Evolutionary conservation across 2,113 vertebrate genomes (phyloP).

Genomic region (Apeltes quadracus): DNA sequence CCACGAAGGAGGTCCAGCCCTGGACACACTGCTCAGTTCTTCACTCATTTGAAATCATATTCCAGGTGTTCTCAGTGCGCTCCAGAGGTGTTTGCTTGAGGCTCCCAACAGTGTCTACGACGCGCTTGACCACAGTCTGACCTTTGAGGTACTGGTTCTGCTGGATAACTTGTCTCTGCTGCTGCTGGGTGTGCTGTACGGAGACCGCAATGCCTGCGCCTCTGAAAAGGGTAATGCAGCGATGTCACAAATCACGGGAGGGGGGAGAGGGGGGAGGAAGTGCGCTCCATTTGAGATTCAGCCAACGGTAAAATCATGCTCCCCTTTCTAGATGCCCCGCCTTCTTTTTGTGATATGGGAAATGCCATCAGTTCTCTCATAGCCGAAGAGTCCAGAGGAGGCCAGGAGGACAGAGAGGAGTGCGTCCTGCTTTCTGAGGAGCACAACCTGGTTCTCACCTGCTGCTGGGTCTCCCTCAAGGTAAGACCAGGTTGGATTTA

Average conservation of each 20-base stretch:
- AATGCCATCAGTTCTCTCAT: slow-evolving; percentile 86
- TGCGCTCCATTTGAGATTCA: background rate
- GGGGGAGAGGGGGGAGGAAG: no score
- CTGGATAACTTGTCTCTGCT: slow-evolving; percentile 82
- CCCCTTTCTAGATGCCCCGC: slow-evolving; percentile 78
- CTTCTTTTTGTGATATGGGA: slow-evolving; percentile 91
- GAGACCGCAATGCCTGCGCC: slow-evolving; percentile 46
- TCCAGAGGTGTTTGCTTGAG: slow-evolving; percentile 85
- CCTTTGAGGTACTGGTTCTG: slow-evolving; percentile 68
- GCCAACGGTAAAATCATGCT: background rate
- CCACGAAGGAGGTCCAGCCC: background rate
- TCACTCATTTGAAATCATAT: background rate
- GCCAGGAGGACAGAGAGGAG: slow-evolving; percentile 64
- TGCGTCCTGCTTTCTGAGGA: slow-evolving; percentile 87
- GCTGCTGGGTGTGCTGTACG: slow-evolving; percentile 83
- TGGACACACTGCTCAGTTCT: background rate
- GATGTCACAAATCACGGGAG: no score
- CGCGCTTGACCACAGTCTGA: slow-evolving; percentile 57
- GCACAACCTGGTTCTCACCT: slow-evolving; percentile 88
- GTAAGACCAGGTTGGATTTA: slow-evolving; percentile 63
- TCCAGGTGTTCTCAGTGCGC: slow-evolving; percentile 83
- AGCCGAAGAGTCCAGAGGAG: slow-evolving; percentile 66
- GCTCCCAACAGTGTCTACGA: slow-evolving; percentile 58
- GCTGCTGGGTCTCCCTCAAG: slow-evolving; percentile 93
- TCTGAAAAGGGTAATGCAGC: slow-evolving; percentile 72